These are phyloP conservation scores for Tetranychus truncatus DNA, from an alignment of 2,888 invertebrate genomes.

Conservation along the genomic window DNA sequence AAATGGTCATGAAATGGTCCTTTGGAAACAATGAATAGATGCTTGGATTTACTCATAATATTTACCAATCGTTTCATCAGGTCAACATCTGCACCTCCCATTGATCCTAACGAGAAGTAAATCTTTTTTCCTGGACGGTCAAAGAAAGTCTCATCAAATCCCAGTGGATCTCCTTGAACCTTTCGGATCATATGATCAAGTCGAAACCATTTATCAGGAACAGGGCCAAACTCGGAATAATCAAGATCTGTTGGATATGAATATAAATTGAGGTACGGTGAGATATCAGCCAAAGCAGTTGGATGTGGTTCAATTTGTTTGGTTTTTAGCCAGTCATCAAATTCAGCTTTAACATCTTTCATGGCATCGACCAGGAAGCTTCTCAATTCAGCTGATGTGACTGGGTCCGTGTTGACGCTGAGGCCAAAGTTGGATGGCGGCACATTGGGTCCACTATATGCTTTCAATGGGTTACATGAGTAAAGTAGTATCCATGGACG, in stretches of 20 bases:
- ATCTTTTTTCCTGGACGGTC: not conserved
- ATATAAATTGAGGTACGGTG: constrained; percentile 10
- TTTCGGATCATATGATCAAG: not conserved
- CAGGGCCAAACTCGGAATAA: not conserved
- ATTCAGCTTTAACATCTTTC: not conserved
- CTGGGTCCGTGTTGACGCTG: not conserved
- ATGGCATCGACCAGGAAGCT: not conserved
- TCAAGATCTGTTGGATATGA: not conserved
- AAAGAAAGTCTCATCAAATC: not conserved
- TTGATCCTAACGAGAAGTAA: constrained; percentile 2
- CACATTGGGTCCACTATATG: not conserved
- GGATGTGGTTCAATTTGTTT: not conserved
- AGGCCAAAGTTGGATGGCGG: not conserved
- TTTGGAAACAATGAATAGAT: constrained; percentile 4
- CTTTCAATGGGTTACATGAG: not conserved
- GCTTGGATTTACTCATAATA: not conserved
- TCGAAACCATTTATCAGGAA: not conserved
- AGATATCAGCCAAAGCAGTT: not conserved
- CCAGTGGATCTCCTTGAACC: not conserved
- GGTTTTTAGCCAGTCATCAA: not conserved
- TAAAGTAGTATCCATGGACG: not conserved
- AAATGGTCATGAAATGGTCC: not conserved
- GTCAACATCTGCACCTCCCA: not conserved
- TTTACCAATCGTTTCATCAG: not conserved
- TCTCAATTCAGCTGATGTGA: not conserved